Evolutionary conservation across 2,888 invertebrate species (phyloP).

Genomic region (Trachelus stipa): DNA sequence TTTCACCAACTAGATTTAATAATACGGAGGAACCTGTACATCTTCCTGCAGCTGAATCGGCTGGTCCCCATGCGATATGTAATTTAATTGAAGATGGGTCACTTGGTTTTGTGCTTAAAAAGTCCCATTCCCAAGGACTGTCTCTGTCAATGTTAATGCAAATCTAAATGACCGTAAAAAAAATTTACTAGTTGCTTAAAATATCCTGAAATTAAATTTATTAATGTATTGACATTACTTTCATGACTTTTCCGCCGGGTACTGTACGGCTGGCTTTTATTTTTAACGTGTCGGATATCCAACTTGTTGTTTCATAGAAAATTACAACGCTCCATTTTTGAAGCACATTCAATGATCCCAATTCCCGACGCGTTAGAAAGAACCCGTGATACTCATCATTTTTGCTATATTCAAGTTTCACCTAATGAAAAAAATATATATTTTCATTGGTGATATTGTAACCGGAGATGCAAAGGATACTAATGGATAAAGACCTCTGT

Average conservation of each 20-base stretch:
- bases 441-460: constrained; percentile 11
- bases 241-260: constrained; percentile 50
- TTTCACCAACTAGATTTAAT: constrained; percentile 52
- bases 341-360: constrained; percentile 45
- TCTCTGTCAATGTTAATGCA: constrained; percentile 54
- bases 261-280: constrained; percentile 54
- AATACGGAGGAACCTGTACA: constrained; percentile 53
- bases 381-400: constrained; percentile 46
- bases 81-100: constrained; percentile 47
- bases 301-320: constrained; percentile 51
- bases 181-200: not conserved
- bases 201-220: not conserved
- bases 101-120: constrained; percentile 53
- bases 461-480: not conserved
- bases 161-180: constrained; percentile 37
- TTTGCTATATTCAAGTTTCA: constrained; percentile 48
- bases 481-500: constrained; percentile 48
- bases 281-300: constrained; percentile 55
- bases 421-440: constrained; percentile 29
- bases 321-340: constrained; percentile 59
- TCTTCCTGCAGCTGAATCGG: constrained; percentile 54
- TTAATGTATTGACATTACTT: constrained; percentile 39
- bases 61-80: constrained; percentile 51
- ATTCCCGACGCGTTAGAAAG: constrained; percentile 49
- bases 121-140: constrained; percentile 59